phyloP scores from a whole-genome alignment of 2,113 vertebrate genomes.

The Crocuta crocuta region DNA sequence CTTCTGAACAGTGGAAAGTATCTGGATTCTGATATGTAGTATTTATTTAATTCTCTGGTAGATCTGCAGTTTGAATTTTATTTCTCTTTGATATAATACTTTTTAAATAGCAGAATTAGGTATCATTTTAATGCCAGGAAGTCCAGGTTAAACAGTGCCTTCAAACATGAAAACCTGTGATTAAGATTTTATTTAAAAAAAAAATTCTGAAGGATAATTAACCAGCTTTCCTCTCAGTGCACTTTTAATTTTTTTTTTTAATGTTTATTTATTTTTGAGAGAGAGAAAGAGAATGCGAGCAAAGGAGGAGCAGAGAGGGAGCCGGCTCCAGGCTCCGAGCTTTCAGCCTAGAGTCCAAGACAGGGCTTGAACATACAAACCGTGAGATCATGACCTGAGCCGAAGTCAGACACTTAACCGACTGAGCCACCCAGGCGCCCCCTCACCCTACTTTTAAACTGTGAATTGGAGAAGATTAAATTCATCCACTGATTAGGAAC shows the following conservation, averaged over 20 bases:
- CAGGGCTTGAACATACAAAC: too few species aligned
- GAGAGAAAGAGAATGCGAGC: too few species aligned
- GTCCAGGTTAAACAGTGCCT: background rate
- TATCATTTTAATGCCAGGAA: background rate
- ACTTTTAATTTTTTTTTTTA: background rate
- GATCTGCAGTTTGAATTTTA: background rate
- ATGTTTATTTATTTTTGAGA: too few species aligned
- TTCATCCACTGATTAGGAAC: background rate
- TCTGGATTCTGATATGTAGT: background rate
- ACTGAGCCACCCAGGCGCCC: too few species aligned
- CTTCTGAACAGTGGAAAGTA: background rate
- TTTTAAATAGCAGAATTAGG: background rate
- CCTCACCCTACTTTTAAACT: background rate
- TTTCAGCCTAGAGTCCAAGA: too few species aligned
- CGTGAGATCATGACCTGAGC: too few species aligned
- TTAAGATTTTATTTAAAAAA: background rate
- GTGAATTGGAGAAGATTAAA: constrained; percentile 27
- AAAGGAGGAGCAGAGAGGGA: too few species aligned
- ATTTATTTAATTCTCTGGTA: background rate
- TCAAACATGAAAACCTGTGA: constrained; percentile 28
- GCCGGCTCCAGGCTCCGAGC: too few species aligned
- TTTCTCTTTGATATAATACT: background rate
- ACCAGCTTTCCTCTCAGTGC: background rate
- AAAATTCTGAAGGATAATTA: constrained; percentile 27
- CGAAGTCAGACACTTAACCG: too few species aligned